Conservation (phyloP, 2,113 vertebrate species). For the Tenebrosternarchus preto region DNA sequence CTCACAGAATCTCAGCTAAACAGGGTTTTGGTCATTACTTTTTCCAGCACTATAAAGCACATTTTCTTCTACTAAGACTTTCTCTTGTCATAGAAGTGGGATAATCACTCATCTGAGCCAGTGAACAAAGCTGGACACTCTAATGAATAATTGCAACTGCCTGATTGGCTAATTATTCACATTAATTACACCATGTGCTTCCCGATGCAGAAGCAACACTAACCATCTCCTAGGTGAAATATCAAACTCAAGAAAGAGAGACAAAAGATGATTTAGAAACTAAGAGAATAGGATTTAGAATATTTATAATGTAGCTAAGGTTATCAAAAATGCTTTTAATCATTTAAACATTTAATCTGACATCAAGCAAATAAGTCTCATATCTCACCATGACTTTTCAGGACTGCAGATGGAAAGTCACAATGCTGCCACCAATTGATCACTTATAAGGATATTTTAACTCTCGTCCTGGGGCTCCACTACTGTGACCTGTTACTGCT, state of each 20-base stretch:
- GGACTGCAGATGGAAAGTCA: not conserved
- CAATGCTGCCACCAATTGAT: not conserved
- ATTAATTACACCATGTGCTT: slow-evolving; percentile 23
- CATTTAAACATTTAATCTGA: too few relatives aligned
- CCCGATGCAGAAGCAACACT: slow-evolving; percentile 18
- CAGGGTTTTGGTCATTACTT: too few relatives aligned
- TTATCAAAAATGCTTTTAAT: too few relatives aligned
- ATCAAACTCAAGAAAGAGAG: slow-evolving; percentile 11
- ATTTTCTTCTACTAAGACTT: not conserved
- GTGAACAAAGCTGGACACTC: not conserved
- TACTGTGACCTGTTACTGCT: too few relatives aligned
- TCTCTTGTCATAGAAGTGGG: not conserved
- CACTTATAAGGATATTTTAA: not conserved
- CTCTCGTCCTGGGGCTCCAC: too few relatives aligned
- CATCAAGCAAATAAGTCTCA: not conserved
- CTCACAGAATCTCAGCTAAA: too few relatives aligned
- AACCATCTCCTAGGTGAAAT: slow-evolving; percentile 2
- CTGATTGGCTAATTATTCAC: slow-evolving; percentile 44
- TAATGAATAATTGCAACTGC: slow-evolving; percentile 33
- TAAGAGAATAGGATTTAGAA: too few relatives aligned
- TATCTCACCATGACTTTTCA: not conserved
- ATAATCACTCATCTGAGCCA: slow-evolving; percentile 32
- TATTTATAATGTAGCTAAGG: too few relatives aligned
- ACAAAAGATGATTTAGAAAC: not conserved
- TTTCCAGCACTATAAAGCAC: too few relatives aligned